phyloP scores from a whole-genome alignment of 2,113 vertebrate genomes.

The Syngnathus scovelli region DNA sequence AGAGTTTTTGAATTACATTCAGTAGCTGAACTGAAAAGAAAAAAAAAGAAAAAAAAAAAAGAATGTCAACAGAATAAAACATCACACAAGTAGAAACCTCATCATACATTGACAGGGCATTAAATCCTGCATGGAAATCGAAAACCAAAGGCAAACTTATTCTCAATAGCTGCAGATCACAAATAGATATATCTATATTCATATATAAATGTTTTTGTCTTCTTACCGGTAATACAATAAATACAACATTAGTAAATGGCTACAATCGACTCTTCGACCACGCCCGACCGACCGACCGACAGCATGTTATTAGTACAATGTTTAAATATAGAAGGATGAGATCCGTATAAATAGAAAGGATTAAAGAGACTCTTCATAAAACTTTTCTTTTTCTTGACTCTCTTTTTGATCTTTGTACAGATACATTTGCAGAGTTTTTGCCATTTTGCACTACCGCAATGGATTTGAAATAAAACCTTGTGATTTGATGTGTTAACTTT shows the following conservation, averaged over 20 bases:
- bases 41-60: slow-evolving; percentile 24
- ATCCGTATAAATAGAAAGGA: slow-evolving; percentile 69
- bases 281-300: slow-evolving; percentile 68
- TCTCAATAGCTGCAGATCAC: slow-evolving; percentile 70
- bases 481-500: not conserved
- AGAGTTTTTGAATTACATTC: slow-evolving; percentile 70
- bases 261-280: slow-evolving; percentile 67
- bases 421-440: not conserved
- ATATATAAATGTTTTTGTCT: slow-evolving; percentile 69
- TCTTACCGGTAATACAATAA: slow-evolving; percentile 72
- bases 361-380: slow-evolving; percentile 69
- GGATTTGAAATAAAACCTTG: not conserved
- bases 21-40: slow-evolving; percentile 67
- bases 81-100: slow-evolving; percentile 63
- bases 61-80: slow-evolving; percentile 54
- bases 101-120: slow-evolving; percentile 61
- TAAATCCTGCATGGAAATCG: slow-evolving; percentile 56
- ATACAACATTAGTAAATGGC: slow-evolving; percentile 76
- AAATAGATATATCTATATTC: slow-evolving; percentile 70
- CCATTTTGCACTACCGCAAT: not conserved
- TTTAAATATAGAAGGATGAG: slow-evolving; percentile 71
- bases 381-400: slow-evolving; percentile 28
- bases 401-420: slow-evolving; percentile 18
- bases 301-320: slow-evolving; percentile 73
- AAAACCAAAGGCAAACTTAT: slow-evolving; percentile 62